Base-by-base conservation (phyloP, 2,113 vertebrate species). In the Tachysurus fulvidraco region DNA sequence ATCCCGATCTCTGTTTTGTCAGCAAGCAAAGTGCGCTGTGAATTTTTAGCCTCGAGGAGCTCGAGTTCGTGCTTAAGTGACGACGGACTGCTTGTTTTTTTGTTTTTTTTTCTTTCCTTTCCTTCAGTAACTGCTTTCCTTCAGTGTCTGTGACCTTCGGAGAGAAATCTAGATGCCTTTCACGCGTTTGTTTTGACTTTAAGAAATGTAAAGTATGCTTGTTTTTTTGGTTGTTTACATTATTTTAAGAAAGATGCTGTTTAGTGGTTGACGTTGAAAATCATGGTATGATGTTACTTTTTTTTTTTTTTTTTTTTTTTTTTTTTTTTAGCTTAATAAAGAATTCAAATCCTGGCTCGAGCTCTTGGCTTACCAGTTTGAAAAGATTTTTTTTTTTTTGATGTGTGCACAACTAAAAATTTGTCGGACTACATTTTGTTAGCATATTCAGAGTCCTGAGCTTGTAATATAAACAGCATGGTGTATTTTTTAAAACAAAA, bases 381-480 rank as follows among this genome's bases (percentile, higher is more conserved):
- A 95, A 92, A 95, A 93, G 94, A 95, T 1, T 1, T 50, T 50
- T 4, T 94, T 90, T 94, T 93, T 94, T 89, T 94, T 93, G 92
- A 92, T 92, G 94, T 96, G 96, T 95, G 95, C 95, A 96, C 95
- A 96, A 92, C 93, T 91, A 89, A 92, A 93, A 95, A 41, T 59
- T 57, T 79, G n/a, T 79, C 92, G 94, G 94, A 91, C 95, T 95
- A 93, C 92, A 85, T 89, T 93, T 94, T 79, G 94, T 95, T 85
- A 92, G 91, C 92, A 91, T 92, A 92, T 91, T 91, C 95, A 92
- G 94, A 94, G 95, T 94, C 95, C 95, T 91, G 92, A 93, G 92
- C 94, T 94, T 95, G 96, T 96, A 95, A 95, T 96, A 95, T 96
- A 97, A 93, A 96, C 95, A 95, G 96, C 96, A 97, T 96, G 96